Conservation (phyloP, 2,888 invertebrate genomes). For the Galerucella pusilla region DNA sequence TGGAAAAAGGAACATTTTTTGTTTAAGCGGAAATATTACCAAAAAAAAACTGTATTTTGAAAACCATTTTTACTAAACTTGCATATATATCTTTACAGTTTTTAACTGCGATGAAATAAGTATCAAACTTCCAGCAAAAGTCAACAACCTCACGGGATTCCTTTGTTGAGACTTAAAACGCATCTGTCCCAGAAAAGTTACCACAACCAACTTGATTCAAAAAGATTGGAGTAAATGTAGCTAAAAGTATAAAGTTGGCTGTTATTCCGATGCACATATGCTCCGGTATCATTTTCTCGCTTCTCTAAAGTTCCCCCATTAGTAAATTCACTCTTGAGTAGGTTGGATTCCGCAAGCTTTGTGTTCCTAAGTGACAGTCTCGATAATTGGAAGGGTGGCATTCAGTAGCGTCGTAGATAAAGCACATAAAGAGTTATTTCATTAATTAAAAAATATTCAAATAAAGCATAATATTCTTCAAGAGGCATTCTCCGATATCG, state of each 20-base stretch:
- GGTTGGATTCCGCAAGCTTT: constrained; percentile 52
- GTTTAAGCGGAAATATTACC: not conserved
- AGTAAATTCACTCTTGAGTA: constrained; percentile 48
- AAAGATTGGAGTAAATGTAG: constrained; percentile 22
- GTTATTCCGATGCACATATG: constrained; percentile 30
- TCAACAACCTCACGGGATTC: constrained; percentile 20
- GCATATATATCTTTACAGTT: not conserved
- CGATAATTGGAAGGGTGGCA: constrained; percentile 58
- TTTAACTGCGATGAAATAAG: not conserved
- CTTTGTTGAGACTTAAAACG: constrained; percentile 12
- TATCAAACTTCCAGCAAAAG: not conserved
- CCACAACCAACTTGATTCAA: constrained; percentile 1
- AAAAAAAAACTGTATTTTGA: not conserved
- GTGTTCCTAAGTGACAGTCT: constrained; percentile 57
- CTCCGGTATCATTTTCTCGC: constrained; percentile 37
- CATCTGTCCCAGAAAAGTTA: constrained; percentile 17
- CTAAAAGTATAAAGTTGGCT: constrained; percentile 25
- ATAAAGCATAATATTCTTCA: too few species aligned
- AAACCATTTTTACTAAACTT: not conserved
- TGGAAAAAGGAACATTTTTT: not conserved
- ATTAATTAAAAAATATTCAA: too few species aligned
- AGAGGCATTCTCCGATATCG: too few species aligned
- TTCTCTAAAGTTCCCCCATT: constrained; percentile 41
- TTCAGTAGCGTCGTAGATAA: constrained; percentile 20
- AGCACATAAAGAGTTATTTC: too few species aligned